Base-by-base conservation (phyloP, 2,797 vertebrate species). In the Chanos chanos region DNA sequence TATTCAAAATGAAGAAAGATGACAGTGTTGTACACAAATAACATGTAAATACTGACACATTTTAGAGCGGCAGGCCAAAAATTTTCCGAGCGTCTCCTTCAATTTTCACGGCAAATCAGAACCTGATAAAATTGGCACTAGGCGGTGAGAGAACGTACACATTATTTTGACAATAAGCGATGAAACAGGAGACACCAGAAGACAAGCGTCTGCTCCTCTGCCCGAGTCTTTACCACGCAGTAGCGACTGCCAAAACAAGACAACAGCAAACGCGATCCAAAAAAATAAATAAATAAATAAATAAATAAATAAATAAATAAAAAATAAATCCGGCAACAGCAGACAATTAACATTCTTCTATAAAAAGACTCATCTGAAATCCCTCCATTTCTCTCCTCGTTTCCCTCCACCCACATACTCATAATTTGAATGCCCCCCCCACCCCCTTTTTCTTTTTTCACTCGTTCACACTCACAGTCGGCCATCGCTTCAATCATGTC, bases 401-500 rank as follows among this genome's bases (percentile, higher is more conserved):
- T 2, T 27, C 13, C 28, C n/a, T 13, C 21, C 47, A 36, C 30
- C 22, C n/a, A 40, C 27, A 34, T 24, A 7, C 30, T 39, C 21
- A 13, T 15, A 56, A 15, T 21, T 16, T 31, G n/a, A n/a, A 12
- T 24, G 2, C 19, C 15, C 53, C 16, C 24, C 28, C 2, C 2
- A 31, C 7, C 49, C 4, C 27, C 12, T 39, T 40, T 21, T 21
- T 34, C 48, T n/a, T 25, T n/a, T 25, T 37, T 8, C 43, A 30
- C 7, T 9, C 25, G 10, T 4, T 49, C 39, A 21, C 4, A 4
- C 43, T 52, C 34, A 7, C 19, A 24, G 8, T 37, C 22, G 16
- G 40, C n/a, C 44, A 51, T 55, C 37, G n/a, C 37, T 40, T 68
- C 58, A 49, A 65, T 72, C 60, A 61, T 61, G 25, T 61, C 54